Evolutionary conservation across 2,888 invertebrate genomes (phyloP).

Genomic region (Calliopum simillimum): DNA sequence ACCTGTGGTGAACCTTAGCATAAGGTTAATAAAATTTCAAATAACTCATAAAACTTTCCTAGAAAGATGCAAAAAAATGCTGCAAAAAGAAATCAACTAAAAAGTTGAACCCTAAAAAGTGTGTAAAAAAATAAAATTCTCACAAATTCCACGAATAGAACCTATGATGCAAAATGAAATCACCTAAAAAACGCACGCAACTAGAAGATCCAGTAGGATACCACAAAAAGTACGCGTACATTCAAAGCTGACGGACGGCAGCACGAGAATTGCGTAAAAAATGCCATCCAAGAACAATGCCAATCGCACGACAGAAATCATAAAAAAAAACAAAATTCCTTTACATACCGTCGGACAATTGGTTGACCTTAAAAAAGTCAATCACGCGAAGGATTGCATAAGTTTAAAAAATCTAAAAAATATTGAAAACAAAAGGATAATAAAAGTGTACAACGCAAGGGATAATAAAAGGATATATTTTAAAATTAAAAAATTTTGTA

Average conservation of each 20-base stretch:
- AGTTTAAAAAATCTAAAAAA: background rate
- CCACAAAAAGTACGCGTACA: slow-evolving; percentile 20
- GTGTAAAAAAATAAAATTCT: slow-evolving; percentile 10
- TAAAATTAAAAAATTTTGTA: background rate
- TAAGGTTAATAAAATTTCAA: background rate
- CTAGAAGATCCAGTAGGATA: slow-evolving; percentile 53
- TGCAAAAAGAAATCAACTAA: slow-evolving; percentile 9
- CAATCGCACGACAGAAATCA: background rate
- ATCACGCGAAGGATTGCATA: slow-evolving; percentile 10
- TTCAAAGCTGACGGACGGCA: slow-evolving; percentile 28
- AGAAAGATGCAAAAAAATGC: slow-evolving; percentile 9
- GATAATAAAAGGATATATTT: slow-evolving; percentile 21
- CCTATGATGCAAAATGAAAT: slow-evolving; percentile 45
- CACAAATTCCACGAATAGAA: background rate
- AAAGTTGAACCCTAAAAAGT: slow-evolving; percentile 17
- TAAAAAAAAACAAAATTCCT: background rate
- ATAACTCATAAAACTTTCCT: background rate
- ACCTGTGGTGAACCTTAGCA: no score
- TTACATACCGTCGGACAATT: background rate
- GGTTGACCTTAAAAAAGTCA: slow-evolving; percentile 22
- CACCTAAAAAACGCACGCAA: slow-evolving; percentile 56
- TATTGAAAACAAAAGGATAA: no score
- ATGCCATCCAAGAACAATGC: background rate
- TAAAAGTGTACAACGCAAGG: background rate
- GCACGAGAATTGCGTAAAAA: background rate